Base-by-base conservation (phyloP, 92 coral and sea anemone species). In the Plumapathes pennacea region DNA sequence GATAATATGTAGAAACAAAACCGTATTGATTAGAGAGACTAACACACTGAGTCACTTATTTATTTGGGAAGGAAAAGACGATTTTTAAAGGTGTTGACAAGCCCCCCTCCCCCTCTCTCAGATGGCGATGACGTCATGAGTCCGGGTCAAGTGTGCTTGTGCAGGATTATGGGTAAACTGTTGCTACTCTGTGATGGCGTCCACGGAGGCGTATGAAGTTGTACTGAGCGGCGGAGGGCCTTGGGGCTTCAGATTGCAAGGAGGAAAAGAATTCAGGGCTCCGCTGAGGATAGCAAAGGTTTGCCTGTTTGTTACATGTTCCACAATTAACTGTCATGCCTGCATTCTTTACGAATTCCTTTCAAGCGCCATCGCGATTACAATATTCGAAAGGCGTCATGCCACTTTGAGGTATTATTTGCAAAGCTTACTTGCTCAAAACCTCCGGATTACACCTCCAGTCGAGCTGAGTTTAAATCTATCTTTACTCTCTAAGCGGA, bases 201-300 rank as follows among this genome's bases (percentile, higher is more conserved):
- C 95, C 57, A 23, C 89, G 22, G 96, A 91, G 47, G 80, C 48
- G 42, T 84, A 72, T 57, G 89, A 91, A 76, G 96, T 88, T 44
- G 74, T 78, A 25, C 64, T 91, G n/a, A 63, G 71, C 50, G 97
- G 97, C 30, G 97, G 97, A 30, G 88, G 91, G 13, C 97, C 97
- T 38, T 91, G 97, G 97, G 97, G 97, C 44, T 91, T 91, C 69
- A 54, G 97, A 43, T 76, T 91, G 26, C 97, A 91, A 38, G 97
- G 97, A 59, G 97, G 97, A 21, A 91, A 77, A 27, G 97, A 91
- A 69, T 91, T 91, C 39, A 57, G 97, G 45, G 97, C 97, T 40
- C 97, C 97, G 36, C 68, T 91, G 38, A 75, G 89, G 42, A 91
- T 91, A 46, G 97, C 97, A 19, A 91, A 91, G 88, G 97, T 91